phyloP scores from a whole-genome alignment of 2,113 vertebrate species.

The Etheostoma spectabile region DNA sequence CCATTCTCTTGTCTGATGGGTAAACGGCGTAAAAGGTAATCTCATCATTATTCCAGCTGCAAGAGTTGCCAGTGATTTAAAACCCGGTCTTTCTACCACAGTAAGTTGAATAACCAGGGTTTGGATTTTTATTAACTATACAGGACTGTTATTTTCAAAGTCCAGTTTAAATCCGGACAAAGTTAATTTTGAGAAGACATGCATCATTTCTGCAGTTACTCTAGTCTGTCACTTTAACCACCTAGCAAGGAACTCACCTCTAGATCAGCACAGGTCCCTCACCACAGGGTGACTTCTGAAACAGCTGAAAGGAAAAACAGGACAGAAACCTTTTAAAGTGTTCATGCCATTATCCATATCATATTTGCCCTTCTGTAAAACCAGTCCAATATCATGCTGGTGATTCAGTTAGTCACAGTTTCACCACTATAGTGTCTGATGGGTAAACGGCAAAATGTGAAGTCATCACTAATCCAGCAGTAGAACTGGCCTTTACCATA shows the following conservation, averaged over 20 bases:
- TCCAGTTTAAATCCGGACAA: background rate
- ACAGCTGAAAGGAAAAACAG: background rate
- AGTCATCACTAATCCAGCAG: conserved; percentile 70
- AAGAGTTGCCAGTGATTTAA: background rate
- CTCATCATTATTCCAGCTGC: conserved; percentile 68
- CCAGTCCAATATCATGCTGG: conserved; percentile 11
- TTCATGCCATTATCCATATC: background rate
- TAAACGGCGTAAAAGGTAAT: conserved; percentile 77
- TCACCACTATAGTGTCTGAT: conserved; percentile 80
- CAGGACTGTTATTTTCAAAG: background rate
- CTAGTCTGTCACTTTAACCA: background rate
- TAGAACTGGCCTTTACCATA: background rate
- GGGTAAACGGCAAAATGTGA: conserved; percentile 82
- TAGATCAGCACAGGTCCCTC: background rate
- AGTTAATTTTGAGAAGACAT: background rate
- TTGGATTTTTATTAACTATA: background rate
- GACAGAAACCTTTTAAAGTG: background rate
- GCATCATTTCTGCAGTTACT: background rate
- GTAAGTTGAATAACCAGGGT: background rate
- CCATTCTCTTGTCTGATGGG: conserved; percentile 76
- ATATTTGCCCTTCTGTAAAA: too few species aligned
- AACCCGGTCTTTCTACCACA: too few species aligned
- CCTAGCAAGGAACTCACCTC: conserved; percentile 23
- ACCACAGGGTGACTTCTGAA: background rate
- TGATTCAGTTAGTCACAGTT: conserved; percentile 70